Evolutionary conservation across 2,797 vertebrate genomes (phyloP).

Genomic region (Remorina albescens): DNA sequence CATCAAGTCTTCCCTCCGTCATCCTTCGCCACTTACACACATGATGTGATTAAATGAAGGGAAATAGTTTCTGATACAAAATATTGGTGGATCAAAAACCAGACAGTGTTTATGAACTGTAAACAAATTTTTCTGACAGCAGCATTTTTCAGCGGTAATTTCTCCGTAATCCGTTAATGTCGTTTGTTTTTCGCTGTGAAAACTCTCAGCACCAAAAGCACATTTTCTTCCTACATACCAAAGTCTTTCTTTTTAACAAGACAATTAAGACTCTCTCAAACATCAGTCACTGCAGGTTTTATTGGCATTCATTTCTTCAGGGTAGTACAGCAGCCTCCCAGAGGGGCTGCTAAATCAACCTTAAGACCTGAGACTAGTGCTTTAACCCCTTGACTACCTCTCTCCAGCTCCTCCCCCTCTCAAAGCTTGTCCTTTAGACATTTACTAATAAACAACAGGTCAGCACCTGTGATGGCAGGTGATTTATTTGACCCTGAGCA

Average conservation of each 20-base stretch:
- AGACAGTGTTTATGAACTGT: not conserved
- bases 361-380: conserved; percentile 73
- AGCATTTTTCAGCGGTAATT: conserved; percentile 15
- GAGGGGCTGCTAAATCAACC: conserved; percentile 79
- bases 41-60: conserved; percentile 41
- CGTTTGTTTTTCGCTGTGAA: conserved; percentile 29
- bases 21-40: conserved; percentile 48
- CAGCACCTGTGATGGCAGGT: conserved; percentile 85
- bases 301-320: conserved; percentile 75
- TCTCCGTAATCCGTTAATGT: conserved; percentile 6
- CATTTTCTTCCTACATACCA: conserved; percentile 45
- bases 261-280: conserved; percentile 72
- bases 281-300: conserved; percentile 76
- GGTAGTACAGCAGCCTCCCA: conserved; percentile 76
- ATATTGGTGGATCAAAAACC: conserved; percentile 19
- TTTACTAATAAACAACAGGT: conserved; percentile 85
- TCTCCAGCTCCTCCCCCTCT: conserved; percentile 64
- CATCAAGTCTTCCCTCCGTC: conserved; percentile 43
- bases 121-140: conserved; percentile 11
- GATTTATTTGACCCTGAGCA: conserved; percentile 82
- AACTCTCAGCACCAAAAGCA: conserved; percentile 25
- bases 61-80: conserved; percentile 42
- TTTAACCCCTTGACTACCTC: conserved; percentile 78
- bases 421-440: conserved; percentile 78
- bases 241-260: conserved; percentile 65